Evolutionary conservation across 2,113 vertebrate species (phyloP).

Genomic region (Sus scrofa): T2T-Sscrofa CM000812.6:195226501-195227000

Average conservation of each 20-base stretch:
- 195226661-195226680: neutral
- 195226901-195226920: neutral
- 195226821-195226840: neutral
- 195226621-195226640: neutral
- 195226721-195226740: neutral
- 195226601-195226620: neutral
- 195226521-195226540: neutral
- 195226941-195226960: neutral
- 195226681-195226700: neutral
- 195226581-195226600: neutral
- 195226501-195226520: neutral
- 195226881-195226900: neutral
- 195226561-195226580: neutral
- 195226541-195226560: neutral
- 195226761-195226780: neutral
- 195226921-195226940: neutral
- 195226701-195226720: neutral
- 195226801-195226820: neutral
- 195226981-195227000: neutral
- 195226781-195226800: neutral
- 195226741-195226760: neutral
- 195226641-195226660: neutral
- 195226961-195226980: neutral
- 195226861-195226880: conserved; percentile 45
- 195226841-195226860: neutral